phyloP scores from a whole-genome alignment of 2,113 vertebrate species.

The Triplophysa tibetana region DNA sequence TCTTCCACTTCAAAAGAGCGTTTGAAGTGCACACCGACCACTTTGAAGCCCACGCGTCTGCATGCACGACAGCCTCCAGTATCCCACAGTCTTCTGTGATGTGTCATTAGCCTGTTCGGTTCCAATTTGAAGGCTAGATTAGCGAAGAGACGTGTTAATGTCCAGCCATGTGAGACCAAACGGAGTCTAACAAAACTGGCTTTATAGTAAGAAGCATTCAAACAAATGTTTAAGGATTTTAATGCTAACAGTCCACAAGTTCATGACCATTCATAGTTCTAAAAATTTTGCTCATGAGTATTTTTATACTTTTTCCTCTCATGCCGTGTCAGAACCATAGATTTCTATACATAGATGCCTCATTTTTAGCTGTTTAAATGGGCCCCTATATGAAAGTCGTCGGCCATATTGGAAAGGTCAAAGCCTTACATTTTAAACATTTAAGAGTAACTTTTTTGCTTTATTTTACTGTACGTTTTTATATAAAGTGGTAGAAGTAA shows the following conservation, averaged over 20 bases:
- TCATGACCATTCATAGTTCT: too few relatives aligned
- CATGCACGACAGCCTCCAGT: conserved; percentile 15
- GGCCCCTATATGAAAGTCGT: too few relatives aligned
- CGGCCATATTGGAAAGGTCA: too few relatives aligned
- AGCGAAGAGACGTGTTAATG: conserved; percentile 35
- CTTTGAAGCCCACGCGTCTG: conserved; percentile 44
- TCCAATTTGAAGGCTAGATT: conserved; percentile 42
- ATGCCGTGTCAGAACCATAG: too few relatives aligned
- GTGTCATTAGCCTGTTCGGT: conserved; percentile 46
- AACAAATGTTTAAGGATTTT: not conserved
- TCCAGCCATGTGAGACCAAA: conserved; percentile 6
- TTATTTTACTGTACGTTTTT: too few relatives aligned
- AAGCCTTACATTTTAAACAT: too few relatives aligned
- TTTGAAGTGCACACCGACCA: conserved; percentile 47
- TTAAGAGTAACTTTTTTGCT: too few relatives aligned
- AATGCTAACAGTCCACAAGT: not conserved
- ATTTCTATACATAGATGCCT: too few relatives aligned
- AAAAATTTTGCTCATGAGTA: not conserved
- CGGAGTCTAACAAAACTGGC: not conserved
- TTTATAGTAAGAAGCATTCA: not conserved
- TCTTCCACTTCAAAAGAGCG: conserved; percentile 51
- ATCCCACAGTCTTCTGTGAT: conserved; percentile 40
- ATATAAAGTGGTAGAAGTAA: too few relatives aligned
- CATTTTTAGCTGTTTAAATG: too few relatives aligned
- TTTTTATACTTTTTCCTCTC: too few relatives aligned